Base-by-base conservation (phyloP, 2,888 invertebrate species). In the Zele albiditarsus region DNA sequence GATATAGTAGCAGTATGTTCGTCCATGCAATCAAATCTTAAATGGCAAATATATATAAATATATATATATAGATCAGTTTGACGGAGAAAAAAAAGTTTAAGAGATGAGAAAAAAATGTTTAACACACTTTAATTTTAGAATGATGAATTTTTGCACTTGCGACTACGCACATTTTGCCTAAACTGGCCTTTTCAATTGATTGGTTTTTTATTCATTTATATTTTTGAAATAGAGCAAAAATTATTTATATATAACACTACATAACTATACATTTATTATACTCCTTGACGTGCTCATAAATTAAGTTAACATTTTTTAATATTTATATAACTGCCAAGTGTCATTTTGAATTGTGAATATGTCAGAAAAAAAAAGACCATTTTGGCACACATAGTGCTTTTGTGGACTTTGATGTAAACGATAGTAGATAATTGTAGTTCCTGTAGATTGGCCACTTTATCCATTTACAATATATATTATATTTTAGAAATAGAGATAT, bases 1-100 rank as follows among this genome's bases (percentile, higher is more conserved):
- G 67, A 67, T 67, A 67, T 67, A 31, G 67, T 53, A 53, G 20
- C 23, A n/a, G 53, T 53, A 20, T n/a, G 20, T 53, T 53, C 53
- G 53, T 53, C 53, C 20, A 20, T 53, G 20, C 20, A 53, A 53
- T 53, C 27, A n/a, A 46, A 14, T 67, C 16, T 65, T 38, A 38
- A 10, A 33, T 65, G n/a, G n/a, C n/a, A n/a, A n/a, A 23, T 28
- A 65, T 38, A 42, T 20, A 65, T 38, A 23, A 38, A 42, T 42
- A 46, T 16, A n/a, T 16, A n/a, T 14, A n/a, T 53, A 5, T 53
- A n/a, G 23, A 53, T 53, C 5, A 53, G n/a, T 20, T 53, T 53
- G 16, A 20, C 3, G 8, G 8, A 6, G 5, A 6, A 53, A 3
- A 53, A 53, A 5, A 53, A 8, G 1, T 20, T 20, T 2, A 53